A percentile compares a stretch with the other conserved stretches of the same genome.
Conservation (phyloP, 2,888 invertebrate genomes). For the Bruchidius siliquastri region DNA sequence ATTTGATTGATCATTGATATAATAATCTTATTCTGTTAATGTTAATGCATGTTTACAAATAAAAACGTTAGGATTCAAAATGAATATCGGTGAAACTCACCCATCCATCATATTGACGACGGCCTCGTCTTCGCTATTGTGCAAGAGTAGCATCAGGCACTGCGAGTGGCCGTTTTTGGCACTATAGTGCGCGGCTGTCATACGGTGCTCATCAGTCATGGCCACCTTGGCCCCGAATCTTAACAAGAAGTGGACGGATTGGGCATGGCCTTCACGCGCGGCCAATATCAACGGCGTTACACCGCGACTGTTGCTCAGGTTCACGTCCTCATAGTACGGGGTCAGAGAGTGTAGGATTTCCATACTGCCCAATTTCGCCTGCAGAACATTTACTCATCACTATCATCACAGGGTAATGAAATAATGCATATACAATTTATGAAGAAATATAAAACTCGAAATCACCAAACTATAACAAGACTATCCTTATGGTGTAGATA, state of each 20-base stretch:
- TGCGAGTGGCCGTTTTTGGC: slow-evolving; percentile 52
- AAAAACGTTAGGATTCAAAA: too few relatives aligned
- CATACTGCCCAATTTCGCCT: slow-evolving; percentile 55
- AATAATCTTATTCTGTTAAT: too few relatives aligned
- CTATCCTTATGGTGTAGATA: too few relatives aligned
- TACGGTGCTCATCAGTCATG: slow-evolving; percentile 43
- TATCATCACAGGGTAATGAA: too few relatives aligned
- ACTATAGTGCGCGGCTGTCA: slow-evolving; percentile 43
- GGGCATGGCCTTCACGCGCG: slow-evolving; percentile 52
- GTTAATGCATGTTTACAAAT: too few relatives aligned
- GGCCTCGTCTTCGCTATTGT: slow-evolving; percentile 47
- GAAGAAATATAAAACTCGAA: too few relatives aligned
- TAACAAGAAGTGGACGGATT: slow-evolving; percentile 54
- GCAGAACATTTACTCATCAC: slow-evolving; percentile 12
- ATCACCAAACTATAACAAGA: too few relatives aligned
- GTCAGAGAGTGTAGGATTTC: slow-evolving; percentile 53
- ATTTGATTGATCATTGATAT: too few relatives aligned
- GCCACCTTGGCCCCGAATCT: slow-evolving; percentile 54
- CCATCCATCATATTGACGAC: slow-evolving; percentile 48
- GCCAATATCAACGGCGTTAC: slow-evolving; percentile 57
- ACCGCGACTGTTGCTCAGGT: slow-evolving; percentile 53
- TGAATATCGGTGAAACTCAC: too few relatives aligned
- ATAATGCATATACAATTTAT: too few relatives aligned
- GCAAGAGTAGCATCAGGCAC: slow-evolving; percentile 52
- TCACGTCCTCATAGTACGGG: slow-evolving; percentile 53